Percentiles rank a stretch among this genome's conserved stretches.
Evolutionary conservation across 1,140 invertebrate genomes (phyloP).

Genomic region (Olivierus martensii): DNA sequence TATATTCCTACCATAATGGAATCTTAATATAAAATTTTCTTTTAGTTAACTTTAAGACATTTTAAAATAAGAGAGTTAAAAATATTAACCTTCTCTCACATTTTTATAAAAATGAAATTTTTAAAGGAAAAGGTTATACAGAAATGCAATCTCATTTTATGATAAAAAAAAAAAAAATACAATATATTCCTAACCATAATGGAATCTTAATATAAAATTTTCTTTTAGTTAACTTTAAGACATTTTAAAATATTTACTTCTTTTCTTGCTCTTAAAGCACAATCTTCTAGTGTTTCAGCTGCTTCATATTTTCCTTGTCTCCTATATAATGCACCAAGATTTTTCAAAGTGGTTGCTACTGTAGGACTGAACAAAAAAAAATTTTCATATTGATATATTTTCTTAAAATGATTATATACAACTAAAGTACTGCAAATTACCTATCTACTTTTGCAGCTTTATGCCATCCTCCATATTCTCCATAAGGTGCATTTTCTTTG

Average conservation of each 20-base stretch:
- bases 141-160: too few relatives aligned
- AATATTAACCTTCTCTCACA: too few relatives aligned
- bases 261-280: conserved; percentile 81
- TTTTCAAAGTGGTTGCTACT: conserved; percentile 37
- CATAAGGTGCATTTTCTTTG: conserved; percentile 71
- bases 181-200: neutral
- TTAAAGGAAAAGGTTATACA: too few relatives aligned
- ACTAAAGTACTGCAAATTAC: neutral
- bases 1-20: neutral
- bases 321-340: conserved; percentile 91
- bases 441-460: conserved; percentile 45
- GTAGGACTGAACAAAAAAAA: conserved; percentile 19
- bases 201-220: neutral
- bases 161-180: too few relatives aligned
- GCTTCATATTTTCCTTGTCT: conserved; percentile 98
- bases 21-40: neutral
- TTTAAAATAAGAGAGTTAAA: too few relatives aligned
- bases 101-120: too few relatives aligned
- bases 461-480: conserved; percentile 93
- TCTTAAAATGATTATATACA: neutral
- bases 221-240: neutral
- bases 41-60: neutral
- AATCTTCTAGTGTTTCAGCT: conserved; percentile 96
- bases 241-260: conserved; percentile 40
- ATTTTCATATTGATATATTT: neutral